Evolutionary conservation across 2,888 invertebrate species (phyloP), one percentile per base, ranked within the genome.

Genomic region (Amphimallon solstitiale): DNA sequence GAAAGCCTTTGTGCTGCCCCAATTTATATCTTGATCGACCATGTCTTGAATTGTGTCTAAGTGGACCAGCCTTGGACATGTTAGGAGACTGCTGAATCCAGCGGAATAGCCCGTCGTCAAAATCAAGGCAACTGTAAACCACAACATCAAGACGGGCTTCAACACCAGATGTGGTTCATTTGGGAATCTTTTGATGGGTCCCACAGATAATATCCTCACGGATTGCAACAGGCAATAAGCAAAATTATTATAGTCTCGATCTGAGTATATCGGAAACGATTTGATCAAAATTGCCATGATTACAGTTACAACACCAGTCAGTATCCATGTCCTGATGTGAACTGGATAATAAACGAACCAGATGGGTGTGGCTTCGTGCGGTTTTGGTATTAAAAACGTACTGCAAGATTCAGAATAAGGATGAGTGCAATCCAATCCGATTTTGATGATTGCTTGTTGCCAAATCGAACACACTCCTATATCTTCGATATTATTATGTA

Each of bases 331-430:
- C 7, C 12, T 7, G 5, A 19, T 2, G 3, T 61, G 17, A n/a
- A 71, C 64, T 4, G 73, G 68, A 51, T 68, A 70, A 35, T 67
- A 68, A 14, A 72, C 56, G 45, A 73, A 73, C 6, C 68, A 70
- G 0, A 46, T 63, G 46, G 63, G 23, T 6, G 66, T 62, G 12
- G 68, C 46, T 5, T 70, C 34, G 34, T 61, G 52, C 1, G 74
- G 70, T 65, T 72, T 71, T 0, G 70, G 71, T 38, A 74, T 72
- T 19, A 73, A 43, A 61, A 73, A 72, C 1, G 73, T 74, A 7
- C 63, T 63, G 59, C 74, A 74, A 4, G 67, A 49, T 49, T 63
- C 63, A 4, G 46, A 43, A 14, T 66, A 66, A 15, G 59, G 48
- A 3, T 46, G 38, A 9, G 63, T 61, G n/a, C 59, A 29, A 19